A percentile compares a stretch with the other conserved stretches of the same genome.
These are phyloP conservation scores for Epirrhoe alternata DNA, from an alignment of 2,888 invertebrate species.

Conservation along the genomic window DNA sequence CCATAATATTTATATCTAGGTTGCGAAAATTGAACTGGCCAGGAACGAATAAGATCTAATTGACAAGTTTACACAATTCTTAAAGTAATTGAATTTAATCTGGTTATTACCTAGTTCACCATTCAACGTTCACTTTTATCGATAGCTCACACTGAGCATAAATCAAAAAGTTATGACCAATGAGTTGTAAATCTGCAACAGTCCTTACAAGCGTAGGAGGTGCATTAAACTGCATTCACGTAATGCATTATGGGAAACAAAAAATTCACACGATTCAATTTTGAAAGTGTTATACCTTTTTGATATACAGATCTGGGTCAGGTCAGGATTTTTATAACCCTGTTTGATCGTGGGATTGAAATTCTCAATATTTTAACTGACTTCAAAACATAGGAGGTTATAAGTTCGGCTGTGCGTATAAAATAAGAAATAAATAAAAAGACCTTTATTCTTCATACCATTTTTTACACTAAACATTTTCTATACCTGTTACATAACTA, in stretches of 20 bases:
- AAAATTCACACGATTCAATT: constrained; percentile 43
- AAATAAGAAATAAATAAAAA: no score
- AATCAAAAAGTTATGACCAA: constrained; percentile 29
- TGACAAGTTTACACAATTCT: not conserved
- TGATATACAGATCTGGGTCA: constrained; percentile 35
- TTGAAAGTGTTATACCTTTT: constrained; percentile 38
- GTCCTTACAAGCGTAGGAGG: constrained; percentile 30
- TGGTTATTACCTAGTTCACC: not conserved
- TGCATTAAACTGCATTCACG: constrained; percentile 34
- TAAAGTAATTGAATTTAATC: not conserved
- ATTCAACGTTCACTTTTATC: constrained; percentile 1
- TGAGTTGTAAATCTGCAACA: constrained; percentile 20
- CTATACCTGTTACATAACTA: no score
- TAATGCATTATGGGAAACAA: constrained; percentile 40
- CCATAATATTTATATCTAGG: no score
- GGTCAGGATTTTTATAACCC: constrained; percentile 19
- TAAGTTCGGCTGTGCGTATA: no score
- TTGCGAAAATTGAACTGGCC: no score
- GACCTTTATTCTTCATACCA: no score
- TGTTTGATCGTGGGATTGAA: constrained; percentile 7
- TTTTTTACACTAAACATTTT: no score
- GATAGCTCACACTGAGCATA: not conserved
- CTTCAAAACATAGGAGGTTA: no score
- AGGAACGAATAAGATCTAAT: not conserved
- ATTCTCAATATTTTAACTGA: not conserved